Evolutionary conservation across 2,113 vertebrate species (phyloP), one percentile per base, ranked within the genome.

Genomic region (Stictonetta naevosa): DNA sequence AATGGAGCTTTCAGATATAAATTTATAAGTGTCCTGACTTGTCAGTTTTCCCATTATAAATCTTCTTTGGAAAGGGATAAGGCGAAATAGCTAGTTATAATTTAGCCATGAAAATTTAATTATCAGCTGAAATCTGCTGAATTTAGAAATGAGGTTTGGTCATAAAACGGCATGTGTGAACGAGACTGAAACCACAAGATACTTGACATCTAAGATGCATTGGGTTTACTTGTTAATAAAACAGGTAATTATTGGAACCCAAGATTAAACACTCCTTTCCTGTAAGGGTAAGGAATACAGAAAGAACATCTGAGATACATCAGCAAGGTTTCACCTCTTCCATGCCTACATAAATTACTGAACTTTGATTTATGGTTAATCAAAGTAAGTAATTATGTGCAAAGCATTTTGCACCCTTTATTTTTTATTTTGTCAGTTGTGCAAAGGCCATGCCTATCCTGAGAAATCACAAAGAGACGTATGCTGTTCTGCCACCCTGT

Each of bases 71-170:
- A 77, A 86, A n/a, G 36, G 52, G 25, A 58, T 21, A 36, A 72
- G 40, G 62, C 53, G 31, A 84, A 94, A 59, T 0, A 11, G 58
- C 14, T 88, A 44, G 60, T 84, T 82, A 64, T 64, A 82, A 90
- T 86, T 93, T 92, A 93, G 36, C 34, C 77, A 73, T 69, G 77
- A 73, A 95, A 86, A 84, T 85, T 78, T 87, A 82, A 94, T 87
- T 84, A 55, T 5, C 34, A 71, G 73, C 44, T 94, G 48, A 68
- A 94, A 79, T 84, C 11, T 48, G 44, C 72, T 64, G 59, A 58
- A 46, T 75, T 76, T 62, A 66, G 71, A 69, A 78, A 73, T 36
- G 4, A 73, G 38, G 23, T 74, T 80, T 79, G 44, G 40, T 28
- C 1, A 14, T 34, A 75, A 50, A 78, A 71, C 8, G 42, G 16